phyloP scores from a whole-genome alignment of 2,797 vertebrate genomes.

The Morus bassanus region DNA sequence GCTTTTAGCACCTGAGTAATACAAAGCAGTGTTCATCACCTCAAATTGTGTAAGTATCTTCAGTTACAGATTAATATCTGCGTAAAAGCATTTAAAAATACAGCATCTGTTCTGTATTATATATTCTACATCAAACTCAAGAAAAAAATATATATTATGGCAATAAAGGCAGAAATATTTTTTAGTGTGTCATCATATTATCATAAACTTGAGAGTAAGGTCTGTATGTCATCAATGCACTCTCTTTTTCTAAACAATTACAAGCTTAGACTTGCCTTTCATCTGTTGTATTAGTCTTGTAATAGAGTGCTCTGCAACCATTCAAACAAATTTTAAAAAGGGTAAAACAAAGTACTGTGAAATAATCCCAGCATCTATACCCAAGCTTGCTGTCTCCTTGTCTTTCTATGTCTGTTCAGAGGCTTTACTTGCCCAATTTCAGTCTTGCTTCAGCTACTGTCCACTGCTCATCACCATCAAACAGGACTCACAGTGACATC shows the following conservation, averaged over 20 bases:
- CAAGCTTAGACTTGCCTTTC: background rate
- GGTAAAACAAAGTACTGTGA: background rate
- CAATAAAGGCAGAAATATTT: background rate
- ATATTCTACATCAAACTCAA: background rate
- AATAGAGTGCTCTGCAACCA: background rate
- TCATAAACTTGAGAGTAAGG: background rate
- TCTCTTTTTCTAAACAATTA: background rate
- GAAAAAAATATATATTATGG: background rate
- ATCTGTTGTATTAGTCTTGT: background rate
- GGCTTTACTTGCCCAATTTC: background rate
- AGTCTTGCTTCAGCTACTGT: background rate
- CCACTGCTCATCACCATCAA: constrained; percentile 18
- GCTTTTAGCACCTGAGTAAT: background rate
- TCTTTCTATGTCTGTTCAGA: background rate
- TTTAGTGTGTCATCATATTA: background rate
- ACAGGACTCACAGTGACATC: constrained; percentile 72
- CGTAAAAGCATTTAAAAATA: background rate
- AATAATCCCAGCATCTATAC: background rate
- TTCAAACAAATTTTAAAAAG: background rate
- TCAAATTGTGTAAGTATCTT: background rate
- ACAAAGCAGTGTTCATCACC: background rate
- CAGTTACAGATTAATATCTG: background rate
- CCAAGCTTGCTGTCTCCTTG: background rate
- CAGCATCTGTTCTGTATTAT: background rate
- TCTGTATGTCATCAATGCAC: background rate